Percentiles rank a stretch among this genome's conserved stretches.
Evolutionary conservation across 35 echinoderm and acorn worm species (phyloP).

Genomic region (Heliocidaris erythrogramma): DNA sequence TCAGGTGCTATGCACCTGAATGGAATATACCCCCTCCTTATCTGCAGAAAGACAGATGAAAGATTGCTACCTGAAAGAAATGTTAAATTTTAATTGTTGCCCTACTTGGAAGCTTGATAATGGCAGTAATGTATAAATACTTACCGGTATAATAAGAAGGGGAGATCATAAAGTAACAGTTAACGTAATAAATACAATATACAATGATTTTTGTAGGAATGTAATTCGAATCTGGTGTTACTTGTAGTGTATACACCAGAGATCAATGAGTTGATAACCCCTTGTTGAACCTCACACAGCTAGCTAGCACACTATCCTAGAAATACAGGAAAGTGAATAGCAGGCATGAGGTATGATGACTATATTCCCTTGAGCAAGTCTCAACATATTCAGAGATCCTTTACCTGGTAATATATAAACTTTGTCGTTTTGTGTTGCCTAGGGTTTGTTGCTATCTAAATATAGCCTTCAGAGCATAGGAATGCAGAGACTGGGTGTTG

Average conservation of each 20-base stretch:
- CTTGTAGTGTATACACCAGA: not conserved
- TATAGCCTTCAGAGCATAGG: not conserved
- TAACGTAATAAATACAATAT: no score
- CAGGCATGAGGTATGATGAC: not conserved
- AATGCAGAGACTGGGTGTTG: not conserved
- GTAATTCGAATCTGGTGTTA: no score
- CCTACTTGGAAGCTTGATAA: no score
- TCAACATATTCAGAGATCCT: conserved; percentile 11
- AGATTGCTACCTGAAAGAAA: no score
- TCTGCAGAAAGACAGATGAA: no score
- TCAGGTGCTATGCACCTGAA: not conserved
- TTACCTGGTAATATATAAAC: not conserved
- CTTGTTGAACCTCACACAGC: not conserved
- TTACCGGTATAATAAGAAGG: no score
- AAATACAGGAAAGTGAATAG: conserved; percentile 1
- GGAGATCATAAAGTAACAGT: no score
- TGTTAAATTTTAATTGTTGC: no score
- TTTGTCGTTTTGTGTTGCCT: not conserved
- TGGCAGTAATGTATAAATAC: no score
- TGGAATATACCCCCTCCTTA: no score
- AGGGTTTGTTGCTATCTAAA: not conserved
- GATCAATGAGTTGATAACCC: not conserved
- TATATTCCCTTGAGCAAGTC: not conserved
- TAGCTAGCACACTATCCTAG: not conserved
- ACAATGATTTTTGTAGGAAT: no score